Evolutionary conservation across 1,140 invertebrate genomes (phyloP), one percentile per base, ranked within the genome.

Genomic region (Tetragonula clypearis): DNA sequence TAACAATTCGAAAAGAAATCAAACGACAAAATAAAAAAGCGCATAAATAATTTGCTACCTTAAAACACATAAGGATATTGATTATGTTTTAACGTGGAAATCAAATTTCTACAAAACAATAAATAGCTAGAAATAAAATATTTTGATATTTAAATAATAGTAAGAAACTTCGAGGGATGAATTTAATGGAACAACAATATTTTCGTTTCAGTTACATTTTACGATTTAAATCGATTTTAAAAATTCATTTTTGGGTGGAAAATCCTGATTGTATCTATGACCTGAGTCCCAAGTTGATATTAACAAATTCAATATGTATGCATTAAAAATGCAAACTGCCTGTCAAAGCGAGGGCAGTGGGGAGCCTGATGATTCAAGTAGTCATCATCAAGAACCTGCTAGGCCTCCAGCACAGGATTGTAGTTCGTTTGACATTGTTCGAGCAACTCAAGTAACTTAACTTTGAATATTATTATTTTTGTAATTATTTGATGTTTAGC

Each of bases 341-440:
- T 95, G 94, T 84, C 94, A 94, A 74, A 92, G 94, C 11, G 93
- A 95, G 79, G 92, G 92, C 71, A 92, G 88, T 15, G 93, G 91
- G 26, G 93, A 95, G 62, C 92, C 92, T 12, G 93, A 94, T 75
- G 93, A 93, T 66, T 72, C 89, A 14, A 92, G 83, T 86, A 92
- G 91, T 53, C 94, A 92, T 84, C 94, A 94, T 79, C 94, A 95
- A 73, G 95, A 95, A 87, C 91, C 94, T 56, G 85, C 91, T 35
- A 92, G 92, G 77, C 87, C 93, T 56, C 84, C 94, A 14, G 87
- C 90, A 19, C 96, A 97, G 79, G 98, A 98, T 92, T 97, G 97
- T 91, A 97, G 97, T 91, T 96, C 97, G 78, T 99, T 98, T 95
- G 98, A 99, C 92, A 99, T 99, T 90, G 97, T 99, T 41, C 98